Evolutionary conservation across 2,888 invertebrate genomes (phyloP).

Genomic region (Sphaeridia pumilis): DNA sequence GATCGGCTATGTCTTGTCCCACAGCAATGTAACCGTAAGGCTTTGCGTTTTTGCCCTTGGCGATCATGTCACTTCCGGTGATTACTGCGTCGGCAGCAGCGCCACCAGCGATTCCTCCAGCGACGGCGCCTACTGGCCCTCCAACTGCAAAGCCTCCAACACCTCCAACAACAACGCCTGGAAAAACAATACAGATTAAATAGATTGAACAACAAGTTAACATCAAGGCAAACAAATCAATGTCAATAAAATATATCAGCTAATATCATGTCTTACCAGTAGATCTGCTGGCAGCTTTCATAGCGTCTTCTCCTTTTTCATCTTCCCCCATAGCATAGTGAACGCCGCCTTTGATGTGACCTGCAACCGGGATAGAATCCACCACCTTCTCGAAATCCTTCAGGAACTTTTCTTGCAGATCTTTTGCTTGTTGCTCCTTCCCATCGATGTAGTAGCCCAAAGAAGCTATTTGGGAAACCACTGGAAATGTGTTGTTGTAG

Average conservation of each 20-base stretch:
- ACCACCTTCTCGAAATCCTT: slow-evolving; percentile 19
- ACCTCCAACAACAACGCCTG: slow-evolving; percentile 24
- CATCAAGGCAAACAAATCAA: neutral
- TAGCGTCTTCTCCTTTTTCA: slow-evolving; percentile 25
- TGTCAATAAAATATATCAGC: neutral
- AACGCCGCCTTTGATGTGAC: slow-evolving; percentile 27
- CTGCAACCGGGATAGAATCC: slow-evolving; percentile 24
- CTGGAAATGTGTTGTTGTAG: slow-evolving; percentile 29
- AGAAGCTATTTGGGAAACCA: slow-evolving; percentile 23
- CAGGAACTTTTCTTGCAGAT: slow-evolving; percentile 30
- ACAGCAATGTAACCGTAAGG: slow-evolving; percentile 24
- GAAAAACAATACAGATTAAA: neutral
- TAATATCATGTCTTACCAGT: slow-evolving; percentile 5
- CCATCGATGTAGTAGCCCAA: slow-evolving; percentile 27
- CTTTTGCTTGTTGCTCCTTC: slow-evolving; percentile 20
- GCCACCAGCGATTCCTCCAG: slow-evolving; percentile 28
- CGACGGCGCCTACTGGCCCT: slow-evolving; percentile 12
- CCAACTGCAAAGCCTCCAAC: neutral
- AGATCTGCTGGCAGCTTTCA: slow-evolving; percentile 26
- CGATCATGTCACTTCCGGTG: slow-evolving; percentile 24
- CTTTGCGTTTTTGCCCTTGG: slow-evolving; percentile 18
- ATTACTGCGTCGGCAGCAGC: slow-evolving; percentile 26
- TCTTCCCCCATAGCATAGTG: slow-evolving; percentile 25
- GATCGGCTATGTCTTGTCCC: slow-evolving; percentile 20
- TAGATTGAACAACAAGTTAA: neutral